These are phyloP conservation scores for Climacteris rufus DNA, from an alignment of 2,113 vertebrate genomes.

Conservation along the genomic window DNA sequence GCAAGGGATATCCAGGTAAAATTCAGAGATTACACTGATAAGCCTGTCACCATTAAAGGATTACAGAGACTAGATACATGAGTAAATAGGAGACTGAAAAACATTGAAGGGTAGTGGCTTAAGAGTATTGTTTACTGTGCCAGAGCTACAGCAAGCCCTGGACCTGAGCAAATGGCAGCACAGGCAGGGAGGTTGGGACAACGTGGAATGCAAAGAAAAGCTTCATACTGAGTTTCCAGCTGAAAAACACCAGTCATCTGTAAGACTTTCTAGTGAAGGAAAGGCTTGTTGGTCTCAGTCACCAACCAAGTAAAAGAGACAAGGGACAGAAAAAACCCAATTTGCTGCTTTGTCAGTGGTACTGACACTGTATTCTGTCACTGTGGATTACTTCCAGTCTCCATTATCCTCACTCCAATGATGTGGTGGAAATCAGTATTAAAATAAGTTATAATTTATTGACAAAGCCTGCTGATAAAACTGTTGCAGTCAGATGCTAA, in stretches of 20 bases:
- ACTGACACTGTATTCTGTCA: neutral
- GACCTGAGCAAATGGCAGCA: neutral
- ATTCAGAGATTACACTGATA: neutral
- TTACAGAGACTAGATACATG: neutral
- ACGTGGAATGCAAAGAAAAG: neutral
- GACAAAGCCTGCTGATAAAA: neutral
- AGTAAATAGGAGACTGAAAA: neutral
- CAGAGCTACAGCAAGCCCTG: neutral
- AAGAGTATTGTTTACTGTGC: neutral
- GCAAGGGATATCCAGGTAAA: neutral
- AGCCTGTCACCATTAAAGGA: neutral
- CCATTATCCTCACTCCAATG: neutral
- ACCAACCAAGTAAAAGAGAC: neutral
- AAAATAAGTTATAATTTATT: neutral
- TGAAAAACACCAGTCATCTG: neutral
- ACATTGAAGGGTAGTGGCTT: neutral
- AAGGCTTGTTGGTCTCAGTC: neutral
- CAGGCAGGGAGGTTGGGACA: neutral
- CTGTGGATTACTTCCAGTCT: neutral
- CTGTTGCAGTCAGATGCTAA: neutral
- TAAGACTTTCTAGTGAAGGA: neutral
- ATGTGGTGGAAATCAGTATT: neutral
- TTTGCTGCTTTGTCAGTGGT: neutral
- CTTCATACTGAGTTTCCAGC: neutral
- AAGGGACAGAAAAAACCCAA: neutral